Conservation (phyloP, 2,113 vertebrate genomes). For the Pseudorectes ferrugineus region DNA sequence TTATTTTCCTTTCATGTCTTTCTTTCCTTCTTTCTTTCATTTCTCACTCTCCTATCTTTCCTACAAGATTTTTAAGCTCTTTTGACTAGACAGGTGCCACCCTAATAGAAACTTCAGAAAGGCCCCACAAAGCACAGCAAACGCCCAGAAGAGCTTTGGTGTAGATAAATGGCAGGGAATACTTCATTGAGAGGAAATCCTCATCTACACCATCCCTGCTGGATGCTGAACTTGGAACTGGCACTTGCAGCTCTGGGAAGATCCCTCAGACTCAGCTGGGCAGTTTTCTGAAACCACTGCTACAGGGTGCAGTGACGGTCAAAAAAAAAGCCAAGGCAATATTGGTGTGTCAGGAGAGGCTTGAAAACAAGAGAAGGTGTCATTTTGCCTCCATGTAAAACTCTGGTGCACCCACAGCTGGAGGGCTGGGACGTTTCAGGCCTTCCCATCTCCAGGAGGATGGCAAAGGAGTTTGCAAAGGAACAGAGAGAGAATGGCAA, state of each 20-base stretch:
- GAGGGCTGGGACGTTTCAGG: neutral
- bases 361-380: neutral
- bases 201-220: neutral
- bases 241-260: neutral
- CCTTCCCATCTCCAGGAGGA: neutral
- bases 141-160: neutral
- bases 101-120: neutral
- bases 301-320: rapidly evolving
- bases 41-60: neutral
- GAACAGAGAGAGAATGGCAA: neutral
- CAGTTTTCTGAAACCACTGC: neutral
- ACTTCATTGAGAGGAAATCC: neutral
- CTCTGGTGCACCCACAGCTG: neutral
- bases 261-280: neutral
- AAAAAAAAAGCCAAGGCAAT: neutral
- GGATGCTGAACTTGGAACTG: neutral
- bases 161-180: neutral
- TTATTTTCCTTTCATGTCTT: neutral
- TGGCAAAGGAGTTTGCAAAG: neutral
- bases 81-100: neutral
- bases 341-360: neutral
- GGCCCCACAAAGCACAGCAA: neutral
- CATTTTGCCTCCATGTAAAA: neutral
- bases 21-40: neutral
- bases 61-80: neutral